phyloP scores from a whole-genome alignment of 2,113 vertebrate genomes.

The Dascyllus trimaculatus region DNA sequence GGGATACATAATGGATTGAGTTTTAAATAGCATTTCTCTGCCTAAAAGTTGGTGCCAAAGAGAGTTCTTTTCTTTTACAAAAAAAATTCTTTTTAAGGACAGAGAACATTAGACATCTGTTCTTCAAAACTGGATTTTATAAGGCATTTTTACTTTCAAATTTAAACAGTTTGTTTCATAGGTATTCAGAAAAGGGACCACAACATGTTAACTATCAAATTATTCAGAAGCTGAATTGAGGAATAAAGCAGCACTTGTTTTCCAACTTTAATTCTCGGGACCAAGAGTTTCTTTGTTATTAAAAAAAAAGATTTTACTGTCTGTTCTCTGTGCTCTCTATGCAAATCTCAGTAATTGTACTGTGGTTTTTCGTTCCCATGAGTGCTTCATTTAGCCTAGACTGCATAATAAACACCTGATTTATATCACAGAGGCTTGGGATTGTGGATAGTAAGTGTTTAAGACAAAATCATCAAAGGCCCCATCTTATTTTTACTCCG shows the following conservation, averaged over 20 bases:
- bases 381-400: not conserved
- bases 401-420: not conserved
- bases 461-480: not conserved
- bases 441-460: not conserved
- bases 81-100: not conserved
- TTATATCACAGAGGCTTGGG: not conserved
- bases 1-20: constrained; percentile 18
- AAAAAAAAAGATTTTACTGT: too few species aligned
- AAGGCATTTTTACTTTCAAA: not conserved
- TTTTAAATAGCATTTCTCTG: not conserved
- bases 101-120: not conserved
- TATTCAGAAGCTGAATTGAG: not conserved
- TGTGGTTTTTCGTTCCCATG: not conserved
- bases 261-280: too few species aligned
- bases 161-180: not conserved
- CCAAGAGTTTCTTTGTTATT: too few species aligned
- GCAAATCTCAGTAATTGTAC: not conserved
- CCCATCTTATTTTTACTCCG: not conserved
- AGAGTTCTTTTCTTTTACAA: not conserved
- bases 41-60: constrained; percentile 14
- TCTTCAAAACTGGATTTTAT: not conserved
- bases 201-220: not conserved
- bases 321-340: too few species aligned
- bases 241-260: too few species aligned
- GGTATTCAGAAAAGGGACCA: not conserved